Percentiles rank a stretch among this genome's conserved stretches.
These are phyloP conservation scores for Tryphoninae sp. DNA, from an alignment of 2,888 invertebrate species.

Conservation along the genomic window DNA sequence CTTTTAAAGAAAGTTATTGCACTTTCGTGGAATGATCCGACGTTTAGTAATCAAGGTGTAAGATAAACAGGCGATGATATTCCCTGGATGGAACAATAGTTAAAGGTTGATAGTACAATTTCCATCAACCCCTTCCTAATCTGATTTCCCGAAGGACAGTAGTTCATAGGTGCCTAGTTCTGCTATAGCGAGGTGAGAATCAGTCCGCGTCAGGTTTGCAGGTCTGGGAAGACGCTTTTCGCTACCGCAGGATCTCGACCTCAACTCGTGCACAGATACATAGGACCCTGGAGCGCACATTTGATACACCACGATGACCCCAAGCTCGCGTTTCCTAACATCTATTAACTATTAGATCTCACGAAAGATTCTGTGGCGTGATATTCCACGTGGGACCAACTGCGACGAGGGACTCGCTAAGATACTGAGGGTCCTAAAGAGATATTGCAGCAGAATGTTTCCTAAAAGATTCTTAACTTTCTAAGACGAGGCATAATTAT, in stretches of 20 bases:
- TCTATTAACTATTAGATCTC: conserved; percentile 9
- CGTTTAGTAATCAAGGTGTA: neutral
- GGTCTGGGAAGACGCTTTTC: neutral
- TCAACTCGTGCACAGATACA: neutral
- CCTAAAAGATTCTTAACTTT: neutral
- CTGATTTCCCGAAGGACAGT: conserved; percentile 1
- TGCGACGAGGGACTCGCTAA: conserved; percentile 3
- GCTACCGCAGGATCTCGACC: neutral
- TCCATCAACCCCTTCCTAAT: conserved; percentile 2
- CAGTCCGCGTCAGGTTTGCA: neutral
- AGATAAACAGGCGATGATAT: neutral
- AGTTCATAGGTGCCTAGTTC: neutral
- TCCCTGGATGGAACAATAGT: neutral
- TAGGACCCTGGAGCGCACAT: neutral
- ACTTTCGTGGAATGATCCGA: neutral
- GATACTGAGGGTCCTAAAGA: neutral
- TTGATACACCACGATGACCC: neutral
- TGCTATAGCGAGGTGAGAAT: neutral
- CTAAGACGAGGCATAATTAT: too few relatives aligned
- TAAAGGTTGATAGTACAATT: neutral
- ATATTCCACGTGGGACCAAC: neutral
- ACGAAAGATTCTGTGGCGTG: conserved; percentile 4
- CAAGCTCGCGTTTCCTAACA: neutral
- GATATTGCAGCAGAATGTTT: neutral
- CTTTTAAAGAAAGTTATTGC: too few relatives aligned